phyloP scores from a whole-genome alignment of 2,797 vertebrate species.

The Cheirogaleus major region DNA sequence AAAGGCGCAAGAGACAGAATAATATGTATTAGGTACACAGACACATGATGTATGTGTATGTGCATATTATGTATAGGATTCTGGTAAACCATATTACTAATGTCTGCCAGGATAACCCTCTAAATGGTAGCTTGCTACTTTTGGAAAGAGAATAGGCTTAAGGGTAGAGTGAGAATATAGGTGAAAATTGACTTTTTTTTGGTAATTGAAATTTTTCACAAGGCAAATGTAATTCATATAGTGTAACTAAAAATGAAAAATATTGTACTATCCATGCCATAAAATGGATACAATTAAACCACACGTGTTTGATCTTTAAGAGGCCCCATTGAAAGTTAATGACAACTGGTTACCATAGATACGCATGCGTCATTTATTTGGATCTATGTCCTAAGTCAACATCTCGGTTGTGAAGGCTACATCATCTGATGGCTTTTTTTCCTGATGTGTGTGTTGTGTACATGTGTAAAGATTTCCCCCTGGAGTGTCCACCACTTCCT shows the following conservation, averaged over 20 bases:
- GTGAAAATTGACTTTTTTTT: neutral
- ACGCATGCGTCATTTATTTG: neutral
- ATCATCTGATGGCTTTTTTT: constrained; percentile 39
- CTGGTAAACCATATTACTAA: neutral
- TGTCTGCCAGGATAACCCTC: neutral
- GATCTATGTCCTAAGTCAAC: neutral
- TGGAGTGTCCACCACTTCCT: constrained; percentile 68
- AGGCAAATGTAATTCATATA: neutral
- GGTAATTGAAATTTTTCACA: neutral
- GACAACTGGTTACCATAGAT: neutral
- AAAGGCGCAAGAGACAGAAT: neutral
- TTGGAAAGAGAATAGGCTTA: neutral
- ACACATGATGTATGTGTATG: neutral
- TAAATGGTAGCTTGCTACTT: neutral
- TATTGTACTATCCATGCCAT: neutral
- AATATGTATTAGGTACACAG: neutral
- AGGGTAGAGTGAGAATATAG: neutral
- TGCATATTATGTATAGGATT: neutral
- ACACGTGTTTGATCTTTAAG: neutral
- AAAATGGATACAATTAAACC: neutral
- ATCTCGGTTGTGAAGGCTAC: neutral
- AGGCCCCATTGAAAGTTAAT: neutral
- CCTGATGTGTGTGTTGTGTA: neutral
- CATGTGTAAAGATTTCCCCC: constrained; percentile 56
- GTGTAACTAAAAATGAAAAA: constrained; percentile 22